Base-by-base conservation (phyloP, 2,888 invertebrate genomes). In the Trachelus stipa region DNA sequence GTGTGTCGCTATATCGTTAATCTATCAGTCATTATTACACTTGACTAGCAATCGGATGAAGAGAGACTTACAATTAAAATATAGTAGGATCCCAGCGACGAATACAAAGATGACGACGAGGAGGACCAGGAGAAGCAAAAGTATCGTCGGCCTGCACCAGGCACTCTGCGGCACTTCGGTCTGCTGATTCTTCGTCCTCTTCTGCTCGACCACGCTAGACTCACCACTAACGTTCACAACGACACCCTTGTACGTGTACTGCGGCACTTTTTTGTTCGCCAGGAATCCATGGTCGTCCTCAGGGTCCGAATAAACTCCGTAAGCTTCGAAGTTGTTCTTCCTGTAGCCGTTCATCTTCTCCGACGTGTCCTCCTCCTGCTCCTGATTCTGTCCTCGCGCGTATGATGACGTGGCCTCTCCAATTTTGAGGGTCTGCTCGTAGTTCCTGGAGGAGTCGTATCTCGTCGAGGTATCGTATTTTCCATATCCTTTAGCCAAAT, bases 61-160 rank as follows among this genome's bases (percentile, higher is more conserved):
- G 23, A 23, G 23, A 56, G 56, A 94, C 94, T 92, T 92, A 94
- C 94, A 94, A 90, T 94, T 94, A 86, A 93, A 93, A 89, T 94
- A 94, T 78, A 94, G 92, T 73, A 94, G 91, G 77, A 94, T 92
- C 76, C 93, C 94, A 82, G 94, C 93, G 81, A 94, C 92, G 87
- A 93, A 90, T 35, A 94, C 93, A 87, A 94, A 94, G 80, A 93
- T 92, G 80, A 94, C 92, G 81, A 94, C 92, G 81, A 94, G 91
- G 74, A 94, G 91, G 75, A 94, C 93, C 81, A 94, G 91, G 56
- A 94, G 91, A 56, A 94, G 92, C 75, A 94, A 90, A 71, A 94
- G 90, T 81, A 94, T 92, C 1, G 93, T 93, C 4, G 94, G 94
- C 83, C 93, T 92, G 86, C 93, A 93, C 93, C 93, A 94, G 71